phyloP scores from a whole-genome alignment of 64 coral and sea anemone genomes.

The Actinia tenebrosa region DNA sequence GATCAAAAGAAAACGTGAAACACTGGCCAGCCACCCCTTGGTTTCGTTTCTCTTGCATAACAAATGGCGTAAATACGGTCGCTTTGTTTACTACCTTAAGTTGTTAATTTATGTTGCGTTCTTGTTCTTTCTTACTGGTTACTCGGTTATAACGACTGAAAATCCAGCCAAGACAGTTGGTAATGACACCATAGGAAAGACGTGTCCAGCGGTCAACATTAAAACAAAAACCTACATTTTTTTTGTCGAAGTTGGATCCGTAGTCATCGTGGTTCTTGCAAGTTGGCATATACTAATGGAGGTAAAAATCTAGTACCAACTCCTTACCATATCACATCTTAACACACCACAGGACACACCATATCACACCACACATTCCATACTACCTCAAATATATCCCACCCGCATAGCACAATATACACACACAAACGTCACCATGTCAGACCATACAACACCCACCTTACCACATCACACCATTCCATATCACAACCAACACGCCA shows the following conservation, averaged over 20 bases:
- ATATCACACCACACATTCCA: too few species aligned
- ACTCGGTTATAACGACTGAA: slow-evolving; percentile 57
- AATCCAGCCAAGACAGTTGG: not conserved
- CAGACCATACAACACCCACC: not conserved
- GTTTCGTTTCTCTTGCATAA: slow-evolving; percentile 70
- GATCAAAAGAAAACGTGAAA: slow-evolving; percentile 67
- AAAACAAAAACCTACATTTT: slow-evolving; percentile 1
- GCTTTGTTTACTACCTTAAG: slow-evolving; percentile 77
- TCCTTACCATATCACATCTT: not conserved
- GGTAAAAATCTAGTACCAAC: slow-evolving; percentile 28
- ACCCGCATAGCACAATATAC: too few species aligned
- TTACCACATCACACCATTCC: not conserved
- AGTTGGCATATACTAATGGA: slow-evolving; percentile 69
- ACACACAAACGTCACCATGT: too few species aligned
- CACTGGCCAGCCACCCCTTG: slow-evolving; percentile 74
- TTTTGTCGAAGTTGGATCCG: slow-evolving; percentile 56
- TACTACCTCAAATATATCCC: too few species aligned
- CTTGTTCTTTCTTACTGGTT: slow-evolving; percentile 81
- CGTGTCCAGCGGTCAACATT: slow-evolving; percentile 16
- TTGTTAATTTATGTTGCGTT: slow-evolving; percentile 68
- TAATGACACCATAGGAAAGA: not conserved
- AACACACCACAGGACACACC: too few species aligned
- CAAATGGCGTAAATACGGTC: slow-evolving; percentile 86
- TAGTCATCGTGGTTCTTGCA: slow-evolving; percentile 52
- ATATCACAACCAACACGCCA: not conserved